phyloP scores from a whole-genome alignment of 2,888 invertebrate genomes.

The Drosophila paucipuncta region DNA sequence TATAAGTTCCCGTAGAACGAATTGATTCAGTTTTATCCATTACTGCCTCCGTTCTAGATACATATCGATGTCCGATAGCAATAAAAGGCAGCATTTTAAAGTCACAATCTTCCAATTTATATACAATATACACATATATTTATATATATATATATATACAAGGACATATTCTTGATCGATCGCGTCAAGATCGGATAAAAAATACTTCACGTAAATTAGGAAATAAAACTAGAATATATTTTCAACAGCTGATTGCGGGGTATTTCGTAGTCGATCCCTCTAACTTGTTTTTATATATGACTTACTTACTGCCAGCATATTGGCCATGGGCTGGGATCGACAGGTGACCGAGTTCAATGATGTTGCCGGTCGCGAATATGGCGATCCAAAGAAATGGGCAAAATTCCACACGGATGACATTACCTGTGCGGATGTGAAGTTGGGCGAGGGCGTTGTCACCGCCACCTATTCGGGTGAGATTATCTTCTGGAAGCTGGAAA shows the following conservation, averaged over 20 bases:
- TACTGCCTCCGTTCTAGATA: not conserved
- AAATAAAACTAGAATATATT: not conserved
- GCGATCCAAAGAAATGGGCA: slow-evolving; percentile 90
- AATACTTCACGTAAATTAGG: not conserved
- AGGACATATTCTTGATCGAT: not conserved
- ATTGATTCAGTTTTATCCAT: no score
- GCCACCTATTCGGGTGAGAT: slow-evolving; percentile 91
- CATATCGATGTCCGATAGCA: not conserved
- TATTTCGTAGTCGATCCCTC: not conserved
- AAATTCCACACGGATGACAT: slow-evolving; percentile 91
- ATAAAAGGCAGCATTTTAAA: not conserved
- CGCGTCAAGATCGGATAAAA: not conserved
- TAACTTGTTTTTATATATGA: not conserved
- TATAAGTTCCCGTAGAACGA: no score
- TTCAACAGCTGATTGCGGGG: not conserved
- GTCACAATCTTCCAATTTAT: no score
- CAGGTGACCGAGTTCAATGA: slow-evolving; percentile 90
- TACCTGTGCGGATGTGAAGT: slow-evolving; percentile 88
- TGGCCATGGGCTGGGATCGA: slow-evolving; percentile 92
- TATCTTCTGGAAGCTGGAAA: slow-evolving; percentile 93
- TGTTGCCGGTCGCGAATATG: slow-evolving; percentile 86
- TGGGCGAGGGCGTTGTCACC: slow-evolving; percentile 90
- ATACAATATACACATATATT: no score
- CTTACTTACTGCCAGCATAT: slow-evolving; percentile 85
- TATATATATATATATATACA: no score